A percentile compares a stretch with the other conserved stretches of the same genome.
phyloP scores from a whole-genome alignment of 2,797 vertebrate genomes.

The Urocyon cinereoargenteus region DNA sequence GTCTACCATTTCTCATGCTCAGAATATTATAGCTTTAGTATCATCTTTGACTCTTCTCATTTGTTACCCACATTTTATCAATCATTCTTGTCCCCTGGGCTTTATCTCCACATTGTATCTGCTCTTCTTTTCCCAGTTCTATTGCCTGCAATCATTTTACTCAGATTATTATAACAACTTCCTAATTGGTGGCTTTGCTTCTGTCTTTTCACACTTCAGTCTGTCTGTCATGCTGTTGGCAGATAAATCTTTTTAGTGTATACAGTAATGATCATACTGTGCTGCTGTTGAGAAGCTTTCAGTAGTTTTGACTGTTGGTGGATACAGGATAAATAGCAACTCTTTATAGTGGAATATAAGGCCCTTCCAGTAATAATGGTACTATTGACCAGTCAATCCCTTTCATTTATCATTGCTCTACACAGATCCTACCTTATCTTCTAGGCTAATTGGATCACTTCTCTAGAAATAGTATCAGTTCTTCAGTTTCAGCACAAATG shows the following conservation, averaged over 20 bases:
- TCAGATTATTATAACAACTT: background rate
- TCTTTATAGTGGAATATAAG: background rate
- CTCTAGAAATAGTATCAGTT: background rate
- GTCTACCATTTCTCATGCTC: background rate
- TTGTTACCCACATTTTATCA: background rate
- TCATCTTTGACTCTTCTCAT: background rate
- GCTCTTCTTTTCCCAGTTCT: background rate
- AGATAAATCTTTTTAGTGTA: background rate
- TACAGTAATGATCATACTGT: background rate
- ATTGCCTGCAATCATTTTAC: background rate
- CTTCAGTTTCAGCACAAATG: background rate
- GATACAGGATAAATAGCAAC: conserved; percentile 1
- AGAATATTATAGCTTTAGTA: background rate
- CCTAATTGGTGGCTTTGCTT: background rate
- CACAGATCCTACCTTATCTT: background rate
- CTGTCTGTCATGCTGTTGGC: background rate
- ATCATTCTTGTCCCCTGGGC: background rate
- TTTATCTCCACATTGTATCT: background rate
- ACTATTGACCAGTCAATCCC: background rate
- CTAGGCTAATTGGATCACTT: background rate
- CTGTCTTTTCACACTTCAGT: conserved; percentile 20
- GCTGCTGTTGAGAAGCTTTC: background rate
- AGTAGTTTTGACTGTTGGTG: background rate
- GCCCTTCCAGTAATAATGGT: background rate
- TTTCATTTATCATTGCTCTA: background rate